phyloP scores from a whole-genome alignment of 2,888 invertebrate species.

The Dione juno region DNA sequence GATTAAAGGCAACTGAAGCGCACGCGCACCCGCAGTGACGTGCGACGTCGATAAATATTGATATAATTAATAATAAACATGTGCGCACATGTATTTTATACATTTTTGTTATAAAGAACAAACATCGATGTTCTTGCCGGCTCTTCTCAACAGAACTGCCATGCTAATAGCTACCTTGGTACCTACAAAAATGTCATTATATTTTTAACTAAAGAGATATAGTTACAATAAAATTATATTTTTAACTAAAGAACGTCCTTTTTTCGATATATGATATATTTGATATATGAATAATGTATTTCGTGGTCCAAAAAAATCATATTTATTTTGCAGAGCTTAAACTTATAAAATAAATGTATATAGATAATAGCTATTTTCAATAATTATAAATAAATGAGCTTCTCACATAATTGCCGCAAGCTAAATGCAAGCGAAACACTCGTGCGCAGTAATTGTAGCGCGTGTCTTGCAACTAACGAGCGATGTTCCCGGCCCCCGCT shows the following conservation, averaged over 20 bases:
- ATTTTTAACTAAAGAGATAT: too few relatives aligned
- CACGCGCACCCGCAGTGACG: conserved; percentile 29
- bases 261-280: too few relatives aligned
- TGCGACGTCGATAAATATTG: not conserved
- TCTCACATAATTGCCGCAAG: conserved; percentile 14
- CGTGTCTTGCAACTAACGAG: conserved; percentile 56
- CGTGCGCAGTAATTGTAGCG: conserved; percentile 37
- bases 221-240: too few relatives aligned
- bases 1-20: conserved; percentile 26
- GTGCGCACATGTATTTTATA: not conserved
- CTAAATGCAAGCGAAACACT: conserved; percentile 38
- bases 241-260: too few relatives aligned
- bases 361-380: not conserved
- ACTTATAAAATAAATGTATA: too few relatives aligned
- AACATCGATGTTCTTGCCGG: too few relatives aligned
- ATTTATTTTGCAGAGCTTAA: too few relatives aligned
- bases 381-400: not conserved
- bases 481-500: conserved; percentile 65
- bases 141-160: too few relatives aligned
- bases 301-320: too few relatives aligned
- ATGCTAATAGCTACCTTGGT: too few relatives aligned
- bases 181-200: too few relatives aligned
- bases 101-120: not conserved
- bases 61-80: conserved; percentile 4
- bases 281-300: too few relatives aligned